Conservation (phyloP, 2,888 invertebrate species). For the Dilophus febrilis region DNA sequence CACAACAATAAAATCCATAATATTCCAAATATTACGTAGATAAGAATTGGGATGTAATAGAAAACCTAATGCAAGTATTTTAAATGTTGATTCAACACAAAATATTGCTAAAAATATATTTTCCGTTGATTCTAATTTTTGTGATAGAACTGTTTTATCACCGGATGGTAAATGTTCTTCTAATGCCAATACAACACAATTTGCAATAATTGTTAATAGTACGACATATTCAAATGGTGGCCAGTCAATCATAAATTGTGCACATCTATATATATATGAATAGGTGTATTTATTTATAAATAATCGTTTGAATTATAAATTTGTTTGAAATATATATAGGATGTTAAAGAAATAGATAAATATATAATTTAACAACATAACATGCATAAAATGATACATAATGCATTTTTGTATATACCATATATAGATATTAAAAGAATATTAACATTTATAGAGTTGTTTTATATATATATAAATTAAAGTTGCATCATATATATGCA, state of each 20-base stretch:
- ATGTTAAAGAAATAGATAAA: too few relatives aligned
- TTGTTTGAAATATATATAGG: too few relatives aligned
- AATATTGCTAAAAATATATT: conserved; percentile 99
- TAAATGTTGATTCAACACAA: conserved; percentile 99
- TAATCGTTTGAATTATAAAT: too few relatives aligned
- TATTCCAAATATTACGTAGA: conserved; percentile 99
- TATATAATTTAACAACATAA: too few relatives aligned
- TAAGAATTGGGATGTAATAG: conserved; percentile 98
- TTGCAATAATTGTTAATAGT: conserved; percentile 99
- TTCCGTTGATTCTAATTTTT: conserved; percentile 98
- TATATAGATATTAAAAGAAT: too few relatives aligned
- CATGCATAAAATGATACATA: too few relatives aligned
- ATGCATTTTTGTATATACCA: too few relatives aligned
- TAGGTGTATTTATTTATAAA: too few relatives aligned
- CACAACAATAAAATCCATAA: conserved; percentile 99
- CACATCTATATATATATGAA: too few relatives aligned
- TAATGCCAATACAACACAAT: conserved; percentile 99
- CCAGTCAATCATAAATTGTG: conserved; percentile 98
- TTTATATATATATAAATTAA: too few relatives aligned
- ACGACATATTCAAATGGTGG: conserved; percentile 99
- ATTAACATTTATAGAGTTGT: too few relatives aligned
- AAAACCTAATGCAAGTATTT: conserved; percentile 99
- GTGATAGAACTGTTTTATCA: conserved; percentile 98
- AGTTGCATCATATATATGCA: too few relatives aligned
- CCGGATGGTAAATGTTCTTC: conserved; percentile 98